Percentiles rank a stretch among this genome's conserved stretches.
Conservation (phyloP, 2,888 invertebrate genomes). For the Timandra comae region DNA sequence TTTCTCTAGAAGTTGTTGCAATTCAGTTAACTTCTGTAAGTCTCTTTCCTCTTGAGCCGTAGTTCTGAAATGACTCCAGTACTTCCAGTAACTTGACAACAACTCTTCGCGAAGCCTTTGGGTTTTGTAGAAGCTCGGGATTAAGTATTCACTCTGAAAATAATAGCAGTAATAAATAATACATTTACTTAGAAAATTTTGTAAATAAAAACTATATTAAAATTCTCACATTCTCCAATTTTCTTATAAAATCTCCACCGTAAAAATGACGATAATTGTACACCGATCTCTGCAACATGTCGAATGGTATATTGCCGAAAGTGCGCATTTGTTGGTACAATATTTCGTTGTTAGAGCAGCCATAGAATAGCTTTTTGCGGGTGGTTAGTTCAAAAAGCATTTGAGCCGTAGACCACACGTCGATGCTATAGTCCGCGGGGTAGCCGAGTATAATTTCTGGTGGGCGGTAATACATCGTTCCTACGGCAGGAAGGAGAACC, state of each 20-base stretch:
- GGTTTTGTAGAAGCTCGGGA: too few species aligned
- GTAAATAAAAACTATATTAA: too few species aligned
- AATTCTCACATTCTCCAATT: constrained; percentile 7
- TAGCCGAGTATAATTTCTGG: constrained; percentile 54
- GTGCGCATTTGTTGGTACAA: constrained; percentile 40
- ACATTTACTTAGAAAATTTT: too few species aligned
- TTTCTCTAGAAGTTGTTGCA: constrained; percentile 30
- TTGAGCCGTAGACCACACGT: constrained; percentile 51
- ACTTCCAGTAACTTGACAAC: too few species aligned
- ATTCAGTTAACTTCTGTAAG: constrained; percentile 19
- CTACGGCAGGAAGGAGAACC: constrained; percentile 23
- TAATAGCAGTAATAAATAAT: too few species aligned
- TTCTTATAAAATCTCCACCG: constrained; percentile 26
- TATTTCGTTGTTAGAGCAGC: constrained; percentile 39
- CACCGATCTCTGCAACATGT: constrained; percentile 33
- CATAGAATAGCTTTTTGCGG: constrained; percentile 29
- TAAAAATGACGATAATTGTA: constrained; percentile 27
- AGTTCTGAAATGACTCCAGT: too few species aligned
- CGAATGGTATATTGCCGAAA: constrained; percentile 32
- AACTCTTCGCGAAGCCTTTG: too few species aligned
- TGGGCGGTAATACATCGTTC: constrained; percentile 39
- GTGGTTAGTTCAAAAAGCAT: constrained; percentile 53
- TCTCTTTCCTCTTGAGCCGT: constrained; percentile 16
- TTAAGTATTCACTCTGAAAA: too few species aligned
- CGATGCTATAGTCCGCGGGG: constrained; percentile 34